Percentiles rank a stretch among this genome's conserved stretches.
Evolutionary conservation across 2,797 vertebrate genomes (phyloP).

Genomic region (Propithecus perrieri): DNA sequence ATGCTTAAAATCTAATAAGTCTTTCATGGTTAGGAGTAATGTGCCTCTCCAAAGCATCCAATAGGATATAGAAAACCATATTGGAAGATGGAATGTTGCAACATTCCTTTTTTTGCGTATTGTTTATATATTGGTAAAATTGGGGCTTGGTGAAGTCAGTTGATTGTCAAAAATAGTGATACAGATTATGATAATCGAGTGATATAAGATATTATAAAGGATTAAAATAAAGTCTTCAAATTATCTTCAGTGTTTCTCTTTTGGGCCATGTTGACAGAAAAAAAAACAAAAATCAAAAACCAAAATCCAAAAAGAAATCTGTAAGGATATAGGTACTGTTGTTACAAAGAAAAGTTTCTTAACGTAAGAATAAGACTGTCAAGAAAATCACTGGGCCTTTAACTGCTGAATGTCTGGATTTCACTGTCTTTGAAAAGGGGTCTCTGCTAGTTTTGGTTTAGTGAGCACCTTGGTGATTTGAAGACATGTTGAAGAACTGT

Average conservation of each 20-base stretch:
- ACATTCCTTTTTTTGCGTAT: neutral
- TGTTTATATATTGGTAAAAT: neutral
- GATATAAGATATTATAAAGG: neutral
- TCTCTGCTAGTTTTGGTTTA: neutral
- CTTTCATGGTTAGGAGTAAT: neutral
- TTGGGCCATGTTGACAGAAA: neutral
- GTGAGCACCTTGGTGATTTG: neutral
- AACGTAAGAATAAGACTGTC: neutral
- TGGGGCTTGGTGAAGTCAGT: neutral
- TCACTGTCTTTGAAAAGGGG: neutral
- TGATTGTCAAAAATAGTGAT: neutral
- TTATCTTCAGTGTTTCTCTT: neutral
- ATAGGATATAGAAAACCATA: neutral
- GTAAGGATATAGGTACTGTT: neutral
- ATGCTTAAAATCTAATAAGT: neutral
- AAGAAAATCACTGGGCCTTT: neutral
- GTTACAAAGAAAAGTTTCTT: neutral
- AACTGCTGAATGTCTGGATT: neutral
- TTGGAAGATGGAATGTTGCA: neutral
- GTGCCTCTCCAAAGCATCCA: neutral
- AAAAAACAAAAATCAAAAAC: neutral
- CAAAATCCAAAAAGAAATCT: neutral
- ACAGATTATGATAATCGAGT: neutral
- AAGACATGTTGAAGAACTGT: neutral
- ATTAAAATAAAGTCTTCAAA: neutral